Evolutionary conservation across 64 coral and sea anemone genomes (phyloP), one percentile per base, ranked within the genome.

Genomic region (Anthopleura sola): DNA sequence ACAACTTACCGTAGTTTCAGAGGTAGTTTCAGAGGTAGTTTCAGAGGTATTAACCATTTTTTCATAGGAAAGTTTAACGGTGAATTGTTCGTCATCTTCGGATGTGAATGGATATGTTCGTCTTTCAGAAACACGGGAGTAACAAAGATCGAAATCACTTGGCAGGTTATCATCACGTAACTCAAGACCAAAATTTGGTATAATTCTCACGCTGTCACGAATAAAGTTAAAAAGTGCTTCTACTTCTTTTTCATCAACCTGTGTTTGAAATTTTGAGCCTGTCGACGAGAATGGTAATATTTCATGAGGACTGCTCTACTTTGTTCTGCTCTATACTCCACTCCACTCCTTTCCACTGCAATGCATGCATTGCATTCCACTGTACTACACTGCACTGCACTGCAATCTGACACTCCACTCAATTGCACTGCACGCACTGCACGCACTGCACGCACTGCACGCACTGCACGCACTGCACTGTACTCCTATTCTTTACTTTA

Each of bases 101-200:
- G 58, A 62, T n/a, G 29, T 71, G 66, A 71, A 71, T 32, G 66
- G 66, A 34, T 71, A 71, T 15, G 66, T 71, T 71, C 66, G n/a
- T 71, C 66, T 71, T 34, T 71, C 66, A 71, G 66, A 71, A 32
- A 71, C 28, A 71, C 66, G 66, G 3, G 29, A 9, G 66, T 71
- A 71, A 3, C 28, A 71, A 32, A 28, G 66, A 71, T 71, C 66
- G 16, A 71, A 71, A 32, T 71, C 66, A 14, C 2, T 34, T 2
- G 66, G 66, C n/a, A 34, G 31, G 66, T 71, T 36, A 2, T 71
- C 66, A 34, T 71, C 29, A 32, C 0, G 12, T 34, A 71, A 34
- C 29, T 71, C 66, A 16, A 71, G 66, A 71, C 66, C 66, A 71
- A 16, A 7, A 71, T 71, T 71, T 34, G 1, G 66, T 71, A 15